Base-by-base conservation (phyloP, 2,113 vertebrate species). In the Typhlomys cinereus region DNA sequence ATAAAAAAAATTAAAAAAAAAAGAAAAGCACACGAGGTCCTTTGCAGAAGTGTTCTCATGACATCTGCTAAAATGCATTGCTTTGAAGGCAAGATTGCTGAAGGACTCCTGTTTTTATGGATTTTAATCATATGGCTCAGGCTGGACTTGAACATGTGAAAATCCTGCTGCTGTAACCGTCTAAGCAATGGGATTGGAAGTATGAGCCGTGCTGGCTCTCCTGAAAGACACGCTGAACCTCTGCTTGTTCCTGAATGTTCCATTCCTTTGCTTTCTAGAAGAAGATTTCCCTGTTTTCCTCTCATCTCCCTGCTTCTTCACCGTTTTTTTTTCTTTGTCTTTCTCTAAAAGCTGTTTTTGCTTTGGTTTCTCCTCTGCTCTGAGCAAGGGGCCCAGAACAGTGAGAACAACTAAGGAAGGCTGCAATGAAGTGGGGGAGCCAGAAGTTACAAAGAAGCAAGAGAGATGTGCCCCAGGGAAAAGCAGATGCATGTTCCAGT, bases 391-490 rank as follows among this genome's bases (percentile, higher is more conserved):
- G 18, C 34, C 54, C 21, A 41, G 44, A 48, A 25, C 62, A 86
- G 62, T 7, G n/a, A 70, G 18, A 39, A 21, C 15, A 20, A 31
- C 36, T 85, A 59, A 44, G 36, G 48, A n/a, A 50, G 48, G 20
- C 44, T 50, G 3, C 54, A 29, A 70, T 50, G 31, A 34, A 15
- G 14, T 11, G 2, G 0, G n/a, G 73, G 46, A 10, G 29, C 15
- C 2, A 1, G 18, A 52, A 61, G 39, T n/a, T 39, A 34, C 62
- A 39, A 59, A 36, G 64, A 29, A 64, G 7, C 31, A 41, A 44
- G n/a, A 5, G 31, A 52, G 25, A 15, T 0, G 25, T 2, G 23
- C 13, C 13, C 39, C 0, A 0, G 4, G n/a, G 71, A n/a, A 75
- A 82, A 34, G 18, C 11, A 59, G 48, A 59, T 17, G 5, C 11